Evolutionary conservation across 2,888 invertebrate species (phyloP).

Genomic region (Craniophora ligustri): DNA sequence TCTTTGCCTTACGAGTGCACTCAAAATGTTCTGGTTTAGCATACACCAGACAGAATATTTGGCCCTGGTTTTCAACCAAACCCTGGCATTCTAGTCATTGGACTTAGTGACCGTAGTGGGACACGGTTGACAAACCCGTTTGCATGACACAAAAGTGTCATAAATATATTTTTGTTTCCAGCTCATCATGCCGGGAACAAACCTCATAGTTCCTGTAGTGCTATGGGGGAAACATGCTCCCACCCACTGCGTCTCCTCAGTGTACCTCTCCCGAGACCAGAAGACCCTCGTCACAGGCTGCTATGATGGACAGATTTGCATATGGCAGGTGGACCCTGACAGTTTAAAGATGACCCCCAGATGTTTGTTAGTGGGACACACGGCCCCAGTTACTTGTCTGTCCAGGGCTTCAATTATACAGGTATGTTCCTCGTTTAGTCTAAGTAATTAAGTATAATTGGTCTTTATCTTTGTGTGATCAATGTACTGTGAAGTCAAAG

Average conservation of each 20-base stretch:
- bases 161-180: constrained; percentile 39
- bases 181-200: constrained; percentile 92
- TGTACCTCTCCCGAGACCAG: constrained; percentile 97
- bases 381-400: constrained; percentile 97
- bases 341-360: constrained; percentile 96
- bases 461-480: no score
- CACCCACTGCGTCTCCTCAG: constrained; percentile 98
- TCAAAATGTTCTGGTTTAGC: no score
- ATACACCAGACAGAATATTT: no score
- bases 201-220: constrained; percentile 98
- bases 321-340: constrained; percentile 95
- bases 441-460: no score
- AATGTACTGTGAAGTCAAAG: no score
- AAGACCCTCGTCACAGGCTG: constrained; percentile 98
- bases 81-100: no score
- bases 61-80: no score
- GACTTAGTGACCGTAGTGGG: no score
- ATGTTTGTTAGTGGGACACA: constrained; percentile 97
- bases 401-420: constrained; percentile 93
- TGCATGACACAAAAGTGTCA: no score
- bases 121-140: no score
- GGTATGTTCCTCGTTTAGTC: constrained; percentile 56
- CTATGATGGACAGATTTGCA: constrained; percentile 99
- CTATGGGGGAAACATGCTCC: constrained; percentile 99
- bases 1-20: no score